These are phyloP conservation scores for Alouatta palliata DNA, from an alignment of 2,113 vertebrate species.

Conservation along the genomic window DNA sequence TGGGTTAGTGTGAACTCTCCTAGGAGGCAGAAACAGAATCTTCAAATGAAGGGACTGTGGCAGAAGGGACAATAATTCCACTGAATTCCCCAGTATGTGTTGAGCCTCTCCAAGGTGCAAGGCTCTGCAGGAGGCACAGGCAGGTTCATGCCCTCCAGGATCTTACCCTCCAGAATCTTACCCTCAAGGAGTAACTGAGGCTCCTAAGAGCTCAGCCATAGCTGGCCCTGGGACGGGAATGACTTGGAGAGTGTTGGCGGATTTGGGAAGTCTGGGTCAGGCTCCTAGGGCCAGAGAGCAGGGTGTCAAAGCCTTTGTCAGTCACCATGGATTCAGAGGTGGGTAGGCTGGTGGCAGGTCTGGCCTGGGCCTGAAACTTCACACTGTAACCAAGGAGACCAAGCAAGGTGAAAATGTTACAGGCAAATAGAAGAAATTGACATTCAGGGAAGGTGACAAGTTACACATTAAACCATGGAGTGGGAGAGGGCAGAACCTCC, in stretches of 20 bases:
- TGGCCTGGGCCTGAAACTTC: background rate
- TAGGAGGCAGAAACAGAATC: background rate
- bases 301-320: background rate
- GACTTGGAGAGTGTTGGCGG: fast-evolving
- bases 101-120: background rate
- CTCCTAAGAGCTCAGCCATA: background rate
- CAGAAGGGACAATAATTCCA: background rate
- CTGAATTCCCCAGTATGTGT: background rate
- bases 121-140: background rate
- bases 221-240: no score
- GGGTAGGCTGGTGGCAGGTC: background rate
- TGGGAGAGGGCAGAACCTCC: background rate
- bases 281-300: background rate
- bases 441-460: slow-evolving; percentile 69
- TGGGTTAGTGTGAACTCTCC: background rate
- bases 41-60: background rate
- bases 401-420: slow-evolving; percentile 57
- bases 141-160: background rate
- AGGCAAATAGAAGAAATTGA: slow-evolving; percentile 47
- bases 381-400: background rate
- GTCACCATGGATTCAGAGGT: background rate
- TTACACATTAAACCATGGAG: slow-evolving; percentile 68
- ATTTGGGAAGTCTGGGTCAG: background rate
- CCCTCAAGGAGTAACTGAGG: background rate
- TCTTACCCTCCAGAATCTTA: background rate